Conservation (phyloP, 2,797 vertebrate species). For the Schizopygopsis pylzovi region DNA sequence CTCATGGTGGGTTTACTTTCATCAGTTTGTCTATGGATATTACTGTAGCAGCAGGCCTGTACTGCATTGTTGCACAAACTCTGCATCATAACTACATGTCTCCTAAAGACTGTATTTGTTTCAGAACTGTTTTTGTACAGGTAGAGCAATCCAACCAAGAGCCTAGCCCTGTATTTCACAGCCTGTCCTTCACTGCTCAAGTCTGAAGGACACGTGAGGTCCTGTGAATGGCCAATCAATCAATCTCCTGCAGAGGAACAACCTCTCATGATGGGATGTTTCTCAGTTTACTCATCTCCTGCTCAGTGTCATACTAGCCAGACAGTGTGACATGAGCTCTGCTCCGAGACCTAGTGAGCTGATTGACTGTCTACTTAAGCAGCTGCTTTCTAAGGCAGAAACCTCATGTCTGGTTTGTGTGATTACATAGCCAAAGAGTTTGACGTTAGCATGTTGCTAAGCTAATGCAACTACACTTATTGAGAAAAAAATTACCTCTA, state of each 20-base stretch:
- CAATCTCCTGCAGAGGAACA: conserved; percentile 68
- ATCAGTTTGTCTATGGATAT: background rate
- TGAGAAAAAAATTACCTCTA: background rate
- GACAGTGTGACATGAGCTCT: conserved; percentile 29
- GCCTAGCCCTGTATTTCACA: conserved; percentile 19
- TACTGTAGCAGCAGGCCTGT: background rate
- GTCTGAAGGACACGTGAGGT: conserved; percentile 73
- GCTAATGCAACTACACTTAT: background rate
- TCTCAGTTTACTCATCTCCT: conserved; percentile 16
- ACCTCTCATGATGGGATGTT: conserved; percentile 62
- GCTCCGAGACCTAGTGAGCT: background rate
- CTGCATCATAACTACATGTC: background rate
- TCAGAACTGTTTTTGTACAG: background rate
- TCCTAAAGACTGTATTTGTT: background rate
- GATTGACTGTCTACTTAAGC: background rate
- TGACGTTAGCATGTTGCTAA: background rate
- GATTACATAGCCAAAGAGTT: background rate
- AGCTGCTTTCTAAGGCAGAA: background rate
- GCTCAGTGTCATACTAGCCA: background rate
- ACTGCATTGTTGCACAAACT: background rate
- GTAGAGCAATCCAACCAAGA: conserved; percentile 59
- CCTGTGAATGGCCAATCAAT: conserved; percentile 77
- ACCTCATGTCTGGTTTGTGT: background rate
- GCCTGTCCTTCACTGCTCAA: conserved; percentile 66
- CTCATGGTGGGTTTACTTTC: background rate